Base-by-base conservation (phyloP, 2,888 invertebrate species). In the Scrobipalpa atriplicella region DNA sequence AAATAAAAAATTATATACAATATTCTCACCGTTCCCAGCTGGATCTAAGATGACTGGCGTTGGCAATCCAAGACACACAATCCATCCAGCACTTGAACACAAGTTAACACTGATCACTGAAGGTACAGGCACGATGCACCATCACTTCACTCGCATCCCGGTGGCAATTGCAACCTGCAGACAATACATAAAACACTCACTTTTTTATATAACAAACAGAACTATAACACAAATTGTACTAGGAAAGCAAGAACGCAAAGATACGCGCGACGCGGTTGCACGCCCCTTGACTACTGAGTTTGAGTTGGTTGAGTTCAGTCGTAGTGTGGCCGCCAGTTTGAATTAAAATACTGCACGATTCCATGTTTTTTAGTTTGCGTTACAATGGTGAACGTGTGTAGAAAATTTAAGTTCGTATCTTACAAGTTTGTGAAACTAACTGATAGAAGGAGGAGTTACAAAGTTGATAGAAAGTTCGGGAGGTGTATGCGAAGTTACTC, bases 21-120 rank as follows among this genome's bases (percentile, higher is more conserved):
- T 47, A 7, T 16, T 56, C 90, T 89, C 74, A 92, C 92, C 92
- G 90, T 91, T 91, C 90, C 89, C 89, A 87, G 87, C 83, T 89
- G 82, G 87, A 77, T 89, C 85, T 89, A 86, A 79, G 90, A 86
- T 83, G 90, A 92, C 85, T 86, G 85, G 85, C 87, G 86, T 81
- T 86, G 86, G 87, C 89, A 92, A 92, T 92, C 92, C 92, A 89
- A 90, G 85, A 81, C 76, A 82, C 79, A 90, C 92, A 92, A 92
- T 90, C 86, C 90, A 90, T 89, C 81, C 89, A 92, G 80, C 91
- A 92, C 92, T 83, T 81, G 79, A 77, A 85, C 90, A 90, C 91
- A 90, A 83, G 85, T 85, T 84, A 82, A 85, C 92, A 92, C 91
- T 86, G 82, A 78, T 87, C 90, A 90, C 90, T 81, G 80, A 73